These are phyloP conservation scores for Cantharis nigra DNA, from an alignment of 2,888 invertebrate species.

Conservation along the genomic window DNA sequence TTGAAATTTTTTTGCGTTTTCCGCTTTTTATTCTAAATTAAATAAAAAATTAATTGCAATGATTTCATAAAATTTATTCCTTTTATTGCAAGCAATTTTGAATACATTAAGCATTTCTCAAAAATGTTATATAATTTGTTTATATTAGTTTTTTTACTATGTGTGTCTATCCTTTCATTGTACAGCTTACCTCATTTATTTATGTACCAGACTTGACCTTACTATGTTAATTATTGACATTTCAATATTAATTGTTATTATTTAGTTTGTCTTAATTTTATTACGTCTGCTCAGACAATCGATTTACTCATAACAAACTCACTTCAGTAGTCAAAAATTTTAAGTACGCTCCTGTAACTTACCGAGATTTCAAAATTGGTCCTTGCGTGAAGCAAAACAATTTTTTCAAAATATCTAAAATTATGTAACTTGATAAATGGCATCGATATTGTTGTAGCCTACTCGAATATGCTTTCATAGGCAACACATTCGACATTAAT, in stretches of 20 bases:
- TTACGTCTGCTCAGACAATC: background rate
- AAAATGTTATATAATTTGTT: background rate
- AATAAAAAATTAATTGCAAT: background rate
- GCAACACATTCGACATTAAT: background rate
- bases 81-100: background rate
- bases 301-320: background rate
- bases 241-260: background rate
- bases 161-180: background rate
- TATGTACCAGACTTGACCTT: background rate
- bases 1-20: background rate
- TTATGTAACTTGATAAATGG: background rate
- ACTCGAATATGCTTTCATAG: background rate
- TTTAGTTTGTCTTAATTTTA: background rate
- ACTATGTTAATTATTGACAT: background rate
- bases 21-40: background rate
- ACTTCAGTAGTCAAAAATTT: background rate
- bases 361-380: too few relatives aligned
- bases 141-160: background rate
- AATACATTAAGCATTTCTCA: background rate
- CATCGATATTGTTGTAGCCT: background rate
- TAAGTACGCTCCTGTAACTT: background rate
- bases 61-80: background rate
- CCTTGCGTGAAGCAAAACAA: background rate
- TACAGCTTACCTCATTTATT: background rate
- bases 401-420: background rate